These are phyloP conservation scores for Noctilio leporinus DNA, from an alignment of 2,113 vertebrate genomes.

Conservation along the genomic window DNA sequence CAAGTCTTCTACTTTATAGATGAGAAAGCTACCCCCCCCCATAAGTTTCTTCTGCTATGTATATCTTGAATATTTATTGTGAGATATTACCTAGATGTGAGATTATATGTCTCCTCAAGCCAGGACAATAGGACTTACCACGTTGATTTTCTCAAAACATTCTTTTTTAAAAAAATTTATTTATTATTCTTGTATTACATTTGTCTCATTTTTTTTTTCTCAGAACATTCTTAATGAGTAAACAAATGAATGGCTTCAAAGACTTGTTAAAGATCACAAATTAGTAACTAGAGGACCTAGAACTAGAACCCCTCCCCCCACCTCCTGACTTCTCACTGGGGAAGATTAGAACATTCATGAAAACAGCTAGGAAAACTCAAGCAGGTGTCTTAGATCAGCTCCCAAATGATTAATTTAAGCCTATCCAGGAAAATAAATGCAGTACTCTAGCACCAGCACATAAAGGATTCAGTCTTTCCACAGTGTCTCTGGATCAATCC, in stretches of 20 bases:
- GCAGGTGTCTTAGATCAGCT: background rate
- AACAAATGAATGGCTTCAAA: background rate
- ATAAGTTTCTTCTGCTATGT: background rate
- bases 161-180: no score
- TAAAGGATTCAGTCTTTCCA: background rate
- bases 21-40: background rate
- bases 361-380: background rate
- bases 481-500: background rate
- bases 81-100: background rate
- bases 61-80: background rate
- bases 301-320: background rate
- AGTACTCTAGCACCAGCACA: background rate
- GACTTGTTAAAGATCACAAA: background rate
- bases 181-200: no score
- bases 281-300: background rate
- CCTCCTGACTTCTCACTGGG: background rate
- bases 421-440: background rate
- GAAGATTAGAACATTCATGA: background rate
- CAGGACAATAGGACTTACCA: background rate
- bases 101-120: background rate
- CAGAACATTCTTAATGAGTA: background rate
- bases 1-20: background rate
- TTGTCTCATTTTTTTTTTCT: no score
- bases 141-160: background rate
- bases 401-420: background rate